phyloP scores from a whole-genome alignment of 2,113 vertebrate genomes.

The Zeus faber region DNA sequence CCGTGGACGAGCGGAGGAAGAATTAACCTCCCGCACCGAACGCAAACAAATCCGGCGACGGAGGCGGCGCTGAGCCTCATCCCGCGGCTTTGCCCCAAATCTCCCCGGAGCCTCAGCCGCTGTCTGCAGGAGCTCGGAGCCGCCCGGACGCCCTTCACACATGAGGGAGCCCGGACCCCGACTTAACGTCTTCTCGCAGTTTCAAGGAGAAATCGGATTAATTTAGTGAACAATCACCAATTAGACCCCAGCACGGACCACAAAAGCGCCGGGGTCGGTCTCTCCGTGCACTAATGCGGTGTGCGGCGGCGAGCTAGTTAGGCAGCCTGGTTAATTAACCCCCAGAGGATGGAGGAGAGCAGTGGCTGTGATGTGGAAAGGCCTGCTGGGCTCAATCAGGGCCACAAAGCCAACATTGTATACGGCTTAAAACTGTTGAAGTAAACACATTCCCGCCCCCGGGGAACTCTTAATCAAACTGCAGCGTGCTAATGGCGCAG shows the following conservation, averaged over 20 bases:
- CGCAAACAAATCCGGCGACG: too few species aligned
- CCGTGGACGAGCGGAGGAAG: too few species aligned
- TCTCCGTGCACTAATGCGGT: constrained; percentile 58
- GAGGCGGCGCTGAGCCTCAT: too few species aligned
- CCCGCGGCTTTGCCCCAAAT: too few species aligned
- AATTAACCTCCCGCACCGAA: too few species aligned
- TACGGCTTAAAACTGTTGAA: constrained; percentile 78
- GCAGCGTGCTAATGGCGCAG: constrained; percentile 52
- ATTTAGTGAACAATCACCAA: constrained; percentile 29
- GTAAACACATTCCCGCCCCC: constrained; percentile 84
- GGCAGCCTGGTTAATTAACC: constrained; percentile 86
- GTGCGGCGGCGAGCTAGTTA: constrained; percentile 59
- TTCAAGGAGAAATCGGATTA: background rate
- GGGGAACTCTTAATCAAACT: constrained; percentile 80
- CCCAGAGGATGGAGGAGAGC: constrained; percentile 68
- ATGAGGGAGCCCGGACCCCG: background rate
- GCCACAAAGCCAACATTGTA: constrained; percentile 77
- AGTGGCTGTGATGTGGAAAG: constrained; percentile 78
- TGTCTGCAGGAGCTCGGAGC: too few species aligned
- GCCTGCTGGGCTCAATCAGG: constrained; percentile 90
- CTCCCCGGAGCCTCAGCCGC: too few species aligned
- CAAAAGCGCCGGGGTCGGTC: constrained; percentile 32
- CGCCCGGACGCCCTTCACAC: too few species aligned
- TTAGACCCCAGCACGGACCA: constrained; percentile 12
- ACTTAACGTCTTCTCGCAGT: constrained; percentile 2